Base-by-base conservation (phyloP, 2,888 invertebrate species). In the Scaeva pyrastri region DNA sequence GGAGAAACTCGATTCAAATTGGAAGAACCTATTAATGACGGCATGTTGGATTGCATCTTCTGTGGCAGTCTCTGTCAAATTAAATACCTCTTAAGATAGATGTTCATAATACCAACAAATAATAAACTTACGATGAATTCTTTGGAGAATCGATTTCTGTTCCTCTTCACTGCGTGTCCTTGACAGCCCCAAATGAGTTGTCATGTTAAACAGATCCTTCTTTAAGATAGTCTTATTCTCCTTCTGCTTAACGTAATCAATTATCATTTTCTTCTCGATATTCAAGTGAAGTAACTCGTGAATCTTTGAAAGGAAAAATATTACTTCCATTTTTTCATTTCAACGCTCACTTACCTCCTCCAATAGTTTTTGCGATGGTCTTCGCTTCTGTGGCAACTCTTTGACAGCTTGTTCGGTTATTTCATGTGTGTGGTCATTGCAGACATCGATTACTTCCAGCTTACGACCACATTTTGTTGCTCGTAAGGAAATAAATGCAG, bases 401-500 rank as follows among this genome's bases (percentile, higher is more conserved):
- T 85, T 48, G 2, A 91, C 92, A 16, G 92, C 88, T 87, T 92
- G 91, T 90, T 92, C 92, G 1, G 92, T 92, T 45, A 93, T 92
- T 88, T 93, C 92, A 75, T 93, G 93, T 89, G 93, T 93, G 88
- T 93, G 93, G 41, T 92, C 91, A 80, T 93, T 93, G 86, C 93
- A 93, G 12, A 93, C 92, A 77, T 92, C 92, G n/a, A 93, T 92
- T 2, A 93, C 93, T 90, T 93, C 93, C 41, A 93, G 87, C 83
- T 92, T 91, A 43, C 90, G 91, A 36, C 93, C 93, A 88, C 91
- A 92, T 88, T 93, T 93, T 7, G 93, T 91, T 31, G 93, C 93
- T 52, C 93, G 90, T 19, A 93, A 89, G 90, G 92, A 91, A 72
- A 93, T 92, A 84, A 92, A 92, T 10, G 93, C 92, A 31, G 92